Evolutionary conservation across 2,888 invertebrate genomes (phyloP).

Genomic region (Macrophya annulata): DNA sequence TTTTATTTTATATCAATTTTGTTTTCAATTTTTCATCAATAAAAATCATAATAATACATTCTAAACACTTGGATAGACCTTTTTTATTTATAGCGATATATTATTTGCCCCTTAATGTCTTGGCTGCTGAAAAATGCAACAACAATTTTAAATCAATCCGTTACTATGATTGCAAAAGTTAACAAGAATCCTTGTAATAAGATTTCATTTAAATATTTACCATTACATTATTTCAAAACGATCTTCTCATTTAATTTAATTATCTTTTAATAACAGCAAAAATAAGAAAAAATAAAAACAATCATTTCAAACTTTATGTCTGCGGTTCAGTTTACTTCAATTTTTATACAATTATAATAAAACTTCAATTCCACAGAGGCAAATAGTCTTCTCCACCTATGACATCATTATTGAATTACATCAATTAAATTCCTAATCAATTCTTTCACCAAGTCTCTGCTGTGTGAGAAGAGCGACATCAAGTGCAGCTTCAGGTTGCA

Average conservation of each 20-base stretch:
- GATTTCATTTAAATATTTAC: not conserved
- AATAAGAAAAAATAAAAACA: not conserved
- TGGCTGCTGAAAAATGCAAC: not conserved
- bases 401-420: not conserved
- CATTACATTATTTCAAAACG: not conserved
- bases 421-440: slow-evolving; percentile 27
- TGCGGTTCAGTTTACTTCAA: not conserved
- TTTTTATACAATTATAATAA: not conserved
- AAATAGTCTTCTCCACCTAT: not conserved
- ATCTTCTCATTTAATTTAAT: not conserved
- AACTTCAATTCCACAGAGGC: not conserved
- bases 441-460: slow-evolving; percentile 82
- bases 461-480: slow-evolving; percentile 92
- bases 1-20: slow-evolving; percentile 10
- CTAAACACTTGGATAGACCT: not conserved
- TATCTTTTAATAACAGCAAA: not conserved
- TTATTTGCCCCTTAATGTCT: not conserved
- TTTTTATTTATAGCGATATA: slow-evolving; percentile 13
- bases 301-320: too few species aligned
- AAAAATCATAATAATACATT: slow-evolving; percentile 30
- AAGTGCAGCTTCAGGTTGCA: slow-evolving; percentile 92
- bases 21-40: slow-evolving; percentile 42
- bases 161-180: not conserved
- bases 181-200: not conserved
- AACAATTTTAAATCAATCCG: not conserved